These are phyloP conservation scores for Enteromius fasciolatus DNA, from an alignment of 2,797 vertebrate genomes.

Conservation along the genomic window DNA sequence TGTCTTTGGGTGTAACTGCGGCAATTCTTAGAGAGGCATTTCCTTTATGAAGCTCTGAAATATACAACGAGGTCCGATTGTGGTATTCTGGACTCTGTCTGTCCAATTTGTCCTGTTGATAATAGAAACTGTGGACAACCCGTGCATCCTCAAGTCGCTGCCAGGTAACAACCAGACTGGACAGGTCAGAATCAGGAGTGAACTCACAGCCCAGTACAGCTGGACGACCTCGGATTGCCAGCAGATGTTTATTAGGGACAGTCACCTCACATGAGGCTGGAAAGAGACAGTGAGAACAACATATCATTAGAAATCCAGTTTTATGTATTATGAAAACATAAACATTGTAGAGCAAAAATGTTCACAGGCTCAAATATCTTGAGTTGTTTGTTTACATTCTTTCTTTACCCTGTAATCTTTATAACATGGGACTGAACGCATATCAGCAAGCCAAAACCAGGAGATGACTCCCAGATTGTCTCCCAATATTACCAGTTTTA, in stretches of 20 bases:
- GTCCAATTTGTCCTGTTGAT: slow-evolving; percentile 54
- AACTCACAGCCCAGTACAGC: slow-evolving; percentile 58
- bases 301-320: neutral
- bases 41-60: slow-evolving; percentile 55
- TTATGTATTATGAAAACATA: neutral
- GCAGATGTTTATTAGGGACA: slow-evolving; percentile 24
- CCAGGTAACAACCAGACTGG: slow-evolving; percentile 60
- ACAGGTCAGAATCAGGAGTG: slow-evolving; percentile 27
- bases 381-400: neutral
- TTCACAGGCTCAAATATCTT: neutral
- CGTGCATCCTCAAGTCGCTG: slow-evolving; percentile 48
- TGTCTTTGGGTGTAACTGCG: slow-evolving; percentile 41
- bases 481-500: neutral
- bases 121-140: slow-evolving; percentile 67
- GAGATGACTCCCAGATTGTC: neutral
- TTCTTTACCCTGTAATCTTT: neutral
- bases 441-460: neutral
- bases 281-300: neutral
- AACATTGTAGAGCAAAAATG: neutral
- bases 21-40: slow-evolving; percentile 62
- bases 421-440: neutral
- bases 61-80: slow-evolving; percentile 53
- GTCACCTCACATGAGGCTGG: slow-evolving; percentile 55
- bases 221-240: slow-evolving; percentile 46
- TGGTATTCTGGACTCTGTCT: slow-evolving; percentile 48